These are phyloP conservation scores for Lonchura striata DNA, from an alignment of 2,113 vertebrate genomes.

Conservation along the genomic window DNA sequence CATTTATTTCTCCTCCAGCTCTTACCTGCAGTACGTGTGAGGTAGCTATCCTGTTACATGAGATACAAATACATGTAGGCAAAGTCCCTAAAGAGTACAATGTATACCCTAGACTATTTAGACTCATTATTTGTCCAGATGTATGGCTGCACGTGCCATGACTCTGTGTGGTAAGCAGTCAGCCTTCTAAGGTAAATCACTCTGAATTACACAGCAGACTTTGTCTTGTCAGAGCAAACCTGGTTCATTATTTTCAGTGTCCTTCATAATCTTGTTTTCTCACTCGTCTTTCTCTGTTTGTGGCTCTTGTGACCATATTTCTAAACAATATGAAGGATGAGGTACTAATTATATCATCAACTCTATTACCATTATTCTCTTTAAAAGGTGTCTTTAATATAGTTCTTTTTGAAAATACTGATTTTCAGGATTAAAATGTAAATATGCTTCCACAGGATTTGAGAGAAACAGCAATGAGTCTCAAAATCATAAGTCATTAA, in stretches of 20 bases:
- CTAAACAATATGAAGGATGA: not conserved
- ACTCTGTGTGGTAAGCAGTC: not conserved
- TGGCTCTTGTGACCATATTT: not conserved
- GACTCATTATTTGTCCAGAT: not conserved
- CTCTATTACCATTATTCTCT: not conserved
- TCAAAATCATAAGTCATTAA: not conserved
- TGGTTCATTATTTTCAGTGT: not conserved
- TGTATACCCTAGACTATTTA: not conserved
- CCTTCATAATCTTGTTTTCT: not conserved
- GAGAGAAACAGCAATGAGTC: not conserved
- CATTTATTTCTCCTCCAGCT: not conserved
- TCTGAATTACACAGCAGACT: not conserved
- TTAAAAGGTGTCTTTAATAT: not conserved
- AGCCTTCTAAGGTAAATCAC: not conserved
- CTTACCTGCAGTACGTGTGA: accelerated
- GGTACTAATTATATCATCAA: not conserved
- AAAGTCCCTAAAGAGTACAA: not conserved
- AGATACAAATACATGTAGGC: accelerated
- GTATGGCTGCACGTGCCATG: not conserved
- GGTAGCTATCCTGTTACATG: too few species aligned
- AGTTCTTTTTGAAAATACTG: not conserved
- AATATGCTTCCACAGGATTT: not conserved
- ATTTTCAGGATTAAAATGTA: not conserved
- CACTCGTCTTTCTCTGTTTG: not conserved
- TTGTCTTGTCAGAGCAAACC: not conserved